Evolutionary conservation across 2,888 invertebrate species (phyloP).

Genomic region (Mesoligia furuncula): DNA sequence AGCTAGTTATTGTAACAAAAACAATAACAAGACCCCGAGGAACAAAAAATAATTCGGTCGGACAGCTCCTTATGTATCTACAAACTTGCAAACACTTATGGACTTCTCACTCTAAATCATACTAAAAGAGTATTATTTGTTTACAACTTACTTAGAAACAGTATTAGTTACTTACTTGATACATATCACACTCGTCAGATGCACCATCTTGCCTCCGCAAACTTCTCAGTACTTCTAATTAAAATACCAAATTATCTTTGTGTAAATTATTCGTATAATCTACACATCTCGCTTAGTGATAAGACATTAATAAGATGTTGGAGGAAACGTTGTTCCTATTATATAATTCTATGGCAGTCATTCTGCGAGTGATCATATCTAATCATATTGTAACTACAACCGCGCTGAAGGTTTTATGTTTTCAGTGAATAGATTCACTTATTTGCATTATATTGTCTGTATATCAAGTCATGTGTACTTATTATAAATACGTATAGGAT

Average conservation of each 20-base stretch:
- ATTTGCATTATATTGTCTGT: constrained; percentile 30
- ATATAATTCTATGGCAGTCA: constrained; percentile 53
- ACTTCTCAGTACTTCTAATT: constrained; percentile 30
- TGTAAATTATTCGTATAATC: constrained; percentile 39
- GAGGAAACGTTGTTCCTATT: constrained; percentile 49
- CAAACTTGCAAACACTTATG: neutral
- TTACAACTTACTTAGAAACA: constrained; percentile 52
- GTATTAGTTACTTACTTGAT: constrained; percentile 52
- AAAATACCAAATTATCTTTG: constrained; percentile 48
- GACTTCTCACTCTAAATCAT: neutral
- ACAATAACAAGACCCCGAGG: neutral
- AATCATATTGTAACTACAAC: constrained; percentile 73
- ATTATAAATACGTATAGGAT: neutral
- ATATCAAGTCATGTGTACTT: neutral
- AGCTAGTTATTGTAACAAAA: neutral
- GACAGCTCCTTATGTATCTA: neutral
- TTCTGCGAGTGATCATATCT: constrained; percentile 69
- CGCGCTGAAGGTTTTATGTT: constrained; percentile 29
- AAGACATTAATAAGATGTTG: constrained; percentile 53
- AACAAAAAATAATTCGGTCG: neutral
- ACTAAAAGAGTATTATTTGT: neutral
- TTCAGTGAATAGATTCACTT: constrained; percentile 27
- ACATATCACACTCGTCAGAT: constrained; percentile 55
- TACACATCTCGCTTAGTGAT: constrained; percentile 48
- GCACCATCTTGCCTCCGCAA: constrained; percentile 52